Evolutionary conservation across 92 coral and sea anemone species (phyloP).

Genomic region (Bergia sp.): DNA sequence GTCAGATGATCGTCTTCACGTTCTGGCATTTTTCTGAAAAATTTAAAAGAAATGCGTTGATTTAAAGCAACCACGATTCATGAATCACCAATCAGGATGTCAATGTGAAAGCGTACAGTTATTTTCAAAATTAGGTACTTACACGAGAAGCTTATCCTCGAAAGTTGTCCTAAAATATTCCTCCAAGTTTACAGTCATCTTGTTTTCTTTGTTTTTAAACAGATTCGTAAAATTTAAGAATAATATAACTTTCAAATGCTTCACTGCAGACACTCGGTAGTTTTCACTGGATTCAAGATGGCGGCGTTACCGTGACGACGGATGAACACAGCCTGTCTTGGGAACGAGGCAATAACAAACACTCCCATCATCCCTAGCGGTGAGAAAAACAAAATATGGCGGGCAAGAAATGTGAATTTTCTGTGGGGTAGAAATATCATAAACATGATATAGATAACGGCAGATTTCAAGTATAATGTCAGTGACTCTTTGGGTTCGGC

Average conservation of each 20-base stretch:
- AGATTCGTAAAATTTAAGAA: background rate
- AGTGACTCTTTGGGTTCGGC: slow-evolving; percentile 89
- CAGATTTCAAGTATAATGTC: slow-evolving; percentile 39
- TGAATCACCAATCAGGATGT: too few species aligned
- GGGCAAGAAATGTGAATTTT: slow-evolving; percentile 28
- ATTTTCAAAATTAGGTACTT: slow-evolving; percentile 51
- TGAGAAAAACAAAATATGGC: slow-evolving; percentile 34
- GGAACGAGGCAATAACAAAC: slow-evolving; percentile 23
- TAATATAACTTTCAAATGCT: background rate
- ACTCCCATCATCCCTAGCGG: slow-evolving; percentile 38
- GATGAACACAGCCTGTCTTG: background rate
- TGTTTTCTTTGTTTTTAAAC: slow-evolving; percentile 4
- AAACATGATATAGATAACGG: slow-evolving; percentile 4
- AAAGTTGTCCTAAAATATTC: slow-evolving; percentile 98
- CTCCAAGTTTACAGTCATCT: slow-evolving; percentile 93
- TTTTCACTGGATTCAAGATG: slow-evolving; percentile 34
- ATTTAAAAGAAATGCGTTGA: background rate
- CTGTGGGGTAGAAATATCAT: background rate
- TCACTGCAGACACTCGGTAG: background rate
- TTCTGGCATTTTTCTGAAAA: slow-evolving; percentile 95
- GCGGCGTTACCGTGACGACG: slow-evolving; percentile 36
- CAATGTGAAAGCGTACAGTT: background rate
- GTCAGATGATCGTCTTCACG: slow-evolving; percentile 98
- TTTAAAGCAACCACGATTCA: background rate
- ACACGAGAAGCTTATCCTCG: slow-evolving; percentile 99